A percentile compares a stretch with the other conserved stretches of the same genome.
These are phyloP conservation scores for Tridacna crocea DNA, from an alignment of 2,888 invertebrate species.

Conservation along the genomic window DNA sequence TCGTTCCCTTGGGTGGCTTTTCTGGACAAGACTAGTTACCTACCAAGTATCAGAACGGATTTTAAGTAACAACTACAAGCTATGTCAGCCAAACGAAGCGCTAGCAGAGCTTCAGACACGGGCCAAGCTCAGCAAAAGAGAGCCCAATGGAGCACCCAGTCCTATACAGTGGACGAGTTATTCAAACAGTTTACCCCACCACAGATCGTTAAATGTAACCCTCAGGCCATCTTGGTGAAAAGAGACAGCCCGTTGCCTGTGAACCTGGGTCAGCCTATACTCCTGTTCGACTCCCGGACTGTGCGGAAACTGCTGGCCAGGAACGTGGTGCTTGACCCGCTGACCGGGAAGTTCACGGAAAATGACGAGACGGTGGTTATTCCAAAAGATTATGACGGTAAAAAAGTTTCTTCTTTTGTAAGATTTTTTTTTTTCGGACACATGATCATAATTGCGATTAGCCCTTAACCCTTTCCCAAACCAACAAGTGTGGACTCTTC, in stretches of 20 bases:
- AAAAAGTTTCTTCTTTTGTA: background rate
- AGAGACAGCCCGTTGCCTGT: conserved; percentile 65
- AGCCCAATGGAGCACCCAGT: conserved; percentile 74
- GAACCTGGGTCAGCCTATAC: conserved; percentile 70
- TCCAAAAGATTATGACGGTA: conserved; percentile 76
- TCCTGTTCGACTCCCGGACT: conserved; percentile 71
- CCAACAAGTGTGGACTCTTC: too few relatives aligned
- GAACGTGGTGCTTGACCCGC: conserved; percentile 66
- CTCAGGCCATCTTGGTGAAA: conserved; percentile 64
- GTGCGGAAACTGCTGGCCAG: conserved; percentile 72
- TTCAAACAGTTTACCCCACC: conserved; percentile 69
- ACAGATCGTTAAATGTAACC: conserved; percentile 72
- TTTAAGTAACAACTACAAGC: too few relatives aligned
- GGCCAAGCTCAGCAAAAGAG: conserved; percentile 49
- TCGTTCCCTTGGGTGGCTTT: too few relatives aligned
- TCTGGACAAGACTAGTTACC: too few relatives aligned
- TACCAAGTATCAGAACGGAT: too few relatives aligned
- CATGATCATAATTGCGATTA: background rate
- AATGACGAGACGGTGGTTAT: conserved; percentile 77
- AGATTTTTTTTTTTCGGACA: background rate
- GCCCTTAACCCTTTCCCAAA: too few relatives aligned
- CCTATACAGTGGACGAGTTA: conserved; percentile 70
- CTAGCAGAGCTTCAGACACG: conserved; percentile 48
- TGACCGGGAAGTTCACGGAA: conserved; percentile 64
- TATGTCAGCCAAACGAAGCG: conserved; percentile 58